These are phyloP conservation scores for Psettodes erumei DNA, from an alignment of 2,113 vertebrate genomes.

Conservation along the genomic window DNA sequence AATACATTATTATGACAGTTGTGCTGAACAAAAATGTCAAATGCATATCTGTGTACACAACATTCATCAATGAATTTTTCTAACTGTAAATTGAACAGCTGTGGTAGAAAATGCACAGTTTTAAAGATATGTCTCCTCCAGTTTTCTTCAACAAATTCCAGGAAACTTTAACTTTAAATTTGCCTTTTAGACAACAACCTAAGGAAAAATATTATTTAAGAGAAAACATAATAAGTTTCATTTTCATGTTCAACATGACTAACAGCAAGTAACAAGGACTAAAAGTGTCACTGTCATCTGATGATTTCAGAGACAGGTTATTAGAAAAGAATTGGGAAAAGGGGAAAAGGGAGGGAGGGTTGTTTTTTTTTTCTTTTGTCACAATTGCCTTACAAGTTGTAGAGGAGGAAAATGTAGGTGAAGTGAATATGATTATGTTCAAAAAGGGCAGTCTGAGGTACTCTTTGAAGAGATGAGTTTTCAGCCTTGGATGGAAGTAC, in stretches of 20 bases:
- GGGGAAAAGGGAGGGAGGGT: neutral
- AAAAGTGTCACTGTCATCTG: neutral
- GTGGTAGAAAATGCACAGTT: neutral
- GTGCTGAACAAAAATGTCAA: no score
- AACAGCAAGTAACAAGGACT: neutral
- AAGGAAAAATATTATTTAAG: neutral
- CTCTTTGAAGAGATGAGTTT: constrained; percentile 39
- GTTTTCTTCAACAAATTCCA: neutral
- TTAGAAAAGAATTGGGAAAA: constrained; percentile 17
- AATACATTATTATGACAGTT: no score
- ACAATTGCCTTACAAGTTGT: neutral
- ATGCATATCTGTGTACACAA: no score
- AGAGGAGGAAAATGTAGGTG: constrained; percentile 30
- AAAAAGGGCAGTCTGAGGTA: constrained; percentile 12
- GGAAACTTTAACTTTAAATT: neutral
- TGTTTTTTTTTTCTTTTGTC: constrained; percentile 21
- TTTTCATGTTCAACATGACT: neutral
- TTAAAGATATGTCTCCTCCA: neutral
- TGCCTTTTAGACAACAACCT: neutral
- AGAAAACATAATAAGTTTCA: neutral
- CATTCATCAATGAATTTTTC: no score
- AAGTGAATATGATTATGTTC: constrained; percentile 30
- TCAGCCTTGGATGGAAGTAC: constrained; percentile 24
- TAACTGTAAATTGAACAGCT: no score
- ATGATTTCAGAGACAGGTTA: constrained; percentile 25